Conservation (phyloP, 2,888 invertebrate species). For the Plebejus argus region DNA sequence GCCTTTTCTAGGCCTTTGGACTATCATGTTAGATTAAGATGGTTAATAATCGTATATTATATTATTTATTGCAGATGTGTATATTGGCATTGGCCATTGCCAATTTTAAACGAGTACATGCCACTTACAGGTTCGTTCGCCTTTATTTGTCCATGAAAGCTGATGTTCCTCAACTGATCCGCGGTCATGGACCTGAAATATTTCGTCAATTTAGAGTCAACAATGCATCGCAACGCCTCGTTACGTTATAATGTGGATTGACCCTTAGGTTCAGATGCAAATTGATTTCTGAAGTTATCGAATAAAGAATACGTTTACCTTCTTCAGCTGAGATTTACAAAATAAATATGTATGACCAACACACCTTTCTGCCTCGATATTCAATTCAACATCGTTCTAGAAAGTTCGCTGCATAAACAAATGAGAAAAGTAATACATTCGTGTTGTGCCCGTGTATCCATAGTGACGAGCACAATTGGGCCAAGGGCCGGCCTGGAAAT, state of each 20-base stretch:
- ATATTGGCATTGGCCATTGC: too few species aligned
- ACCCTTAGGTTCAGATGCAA: not conserved
- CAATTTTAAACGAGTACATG: too few species aligned
- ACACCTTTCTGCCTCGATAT: not conserved
- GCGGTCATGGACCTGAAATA: not conserved
- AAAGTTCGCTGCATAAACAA: not conserved
- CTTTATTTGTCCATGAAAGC: too few species aligned
- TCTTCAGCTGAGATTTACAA: not conserved
- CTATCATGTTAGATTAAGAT: too few species aligned
- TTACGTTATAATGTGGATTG: too few species aligned
- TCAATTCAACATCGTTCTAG: slow-evolving; percentile 8
- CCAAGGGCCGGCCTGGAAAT: slow-evolving; percentile 40
- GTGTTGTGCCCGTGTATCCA: slow-evolving; percentile 40
- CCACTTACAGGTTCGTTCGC: too few species aligned
- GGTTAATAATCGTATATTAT: too few species aligned
- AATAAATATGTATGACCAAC: not conserved
- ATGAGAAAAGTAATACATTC: not conserved
- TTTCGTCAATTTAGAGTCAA: not conserved
- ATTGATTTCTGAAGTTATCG: not conserved
- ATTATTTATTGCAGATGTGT: too few species aligned
- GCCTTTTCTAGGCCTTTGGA: too few species aligned
- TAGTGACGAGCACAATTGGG: slow-evolving; percentile 39
- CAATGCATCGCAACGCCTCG: too few species aligned
- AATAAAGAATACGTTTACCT: not conserved
- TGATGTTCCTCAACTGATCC: not conserved